Percentiles rank a stretch among this genome's conserved stretches.
phyloP scores from a whole-genome alignment of 92 coral and sea anemone genomes.

The Umimayanthus kanabou region DNA sequence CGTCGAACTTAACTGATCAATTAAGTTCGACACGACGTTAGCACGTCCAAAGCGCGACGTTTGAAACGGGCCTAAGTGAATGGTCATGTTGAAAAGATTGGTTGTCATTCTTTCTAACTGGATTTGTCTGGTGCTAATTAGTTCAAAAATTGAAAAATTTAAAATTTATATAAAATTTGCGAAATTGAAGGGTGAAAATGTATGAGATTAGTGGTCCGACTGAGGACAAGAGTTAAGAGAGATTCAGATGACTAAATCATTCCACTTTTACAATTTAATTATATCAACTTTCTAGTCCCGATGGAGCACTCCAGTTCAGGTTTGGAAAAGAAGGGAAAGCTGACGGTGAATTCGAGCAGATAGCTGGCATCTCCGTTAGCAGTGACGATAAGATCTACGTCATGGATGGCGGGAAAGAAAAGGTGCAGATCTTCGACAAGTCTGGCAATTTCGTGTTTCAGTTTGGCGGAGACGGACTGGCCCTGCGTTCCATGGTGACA shows the following conservation, averaged over 20 bases:
- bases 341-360: slow-evolving; percentile 61
- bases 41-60: no score
- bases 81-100: no score
- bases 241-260: no score
- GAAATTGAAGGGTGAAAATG: no score
- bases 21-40: no score
- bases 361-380: slow-evolving; percentile 48
- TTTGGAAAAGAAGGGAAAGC: slow-evolving; percentile 71
- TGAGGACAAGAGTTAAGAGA: background rate
- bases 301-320: slow-evolving; percentile 58
- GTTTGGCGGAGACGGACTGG: slow-evolving; percentile 62
- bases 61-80: no score
- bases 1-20: no score
- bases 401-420: slow-evolving; percentile 50
- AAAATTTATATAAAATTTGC: no score
- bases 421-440: slow-evolving; percentile 62
- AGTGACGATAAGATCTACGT: slow-evolving; percentile 60
- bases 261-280: background rate
- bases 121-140: no score
- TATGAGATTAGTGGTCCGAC: no score
- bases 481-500: slow-evolving; percentile 59
- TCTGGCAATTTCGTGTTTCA: slow-evolving; percentile 56
- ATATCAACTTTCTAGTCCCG: slow-evolving; percentile 8
- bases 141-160: no score
- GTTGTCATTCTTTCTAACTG: no score